Evolutionary conservation across 2,888 invertebrate species (phyloP), one percentile per base, ranked within the genome.

Genomic region (Tiliacea aurago): DNA sequence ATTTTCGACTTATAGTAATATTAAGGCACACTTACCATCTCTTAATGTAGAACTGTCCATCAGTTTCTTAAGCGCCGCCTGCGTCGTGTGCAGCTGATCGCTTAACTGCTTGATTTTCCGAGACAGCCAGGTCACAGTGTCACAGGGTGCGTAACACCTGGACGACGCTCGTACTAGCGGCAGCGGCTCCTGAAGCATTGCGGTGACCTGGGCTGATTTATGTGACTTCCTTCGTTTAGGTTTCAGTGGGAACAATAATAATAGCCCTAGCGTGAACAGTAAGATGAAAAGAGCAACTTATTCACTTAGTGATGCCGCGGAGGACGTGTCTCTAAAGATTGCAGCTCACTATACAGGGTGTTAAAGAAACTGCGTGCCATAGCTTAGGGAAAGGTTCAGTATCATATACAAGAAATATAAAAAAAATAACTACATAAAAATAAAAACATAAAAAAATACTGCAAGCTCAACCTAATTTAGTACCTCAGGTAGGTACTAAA

Each of bases 91-190:
- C 23, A 97, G 91, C 94, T 97, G 96, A 69, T 97, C 97, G 77
- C 90, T 95, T 28, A 97, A 92, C 58, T 93, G 92, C 84, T 96
- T 96, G 65, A 97, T 94, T 86, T 97, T 97, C 73, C 97, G 94
- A 15, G 97, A 96, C 41, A 97, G 90, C 92, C 97, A 95, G 55
- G 96, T 92, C n/a, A 97, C 96, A 0, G 97, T 97, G 86, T 97
- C 97, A 87, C 97, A 97, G 23, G 97, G 97, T 6, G 97, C 97
- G 88, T 96, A 97, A 88, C 97, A 97, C n/a, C 97, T 94, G 43
- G 97, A 95, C 1, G 96, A 93, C 0, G 96, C 95, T 0, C 95
- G 90, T 28, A 94, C 90, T 3, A 96, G 87, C 51, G 93, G 96
- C 78, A 94, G 85, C 0, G 94, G 96, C 83, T 93, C 95, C 95